Conservation (phyloP, 2,888 invertebrate genomes). For the Ectemnius continuus region DNA sequence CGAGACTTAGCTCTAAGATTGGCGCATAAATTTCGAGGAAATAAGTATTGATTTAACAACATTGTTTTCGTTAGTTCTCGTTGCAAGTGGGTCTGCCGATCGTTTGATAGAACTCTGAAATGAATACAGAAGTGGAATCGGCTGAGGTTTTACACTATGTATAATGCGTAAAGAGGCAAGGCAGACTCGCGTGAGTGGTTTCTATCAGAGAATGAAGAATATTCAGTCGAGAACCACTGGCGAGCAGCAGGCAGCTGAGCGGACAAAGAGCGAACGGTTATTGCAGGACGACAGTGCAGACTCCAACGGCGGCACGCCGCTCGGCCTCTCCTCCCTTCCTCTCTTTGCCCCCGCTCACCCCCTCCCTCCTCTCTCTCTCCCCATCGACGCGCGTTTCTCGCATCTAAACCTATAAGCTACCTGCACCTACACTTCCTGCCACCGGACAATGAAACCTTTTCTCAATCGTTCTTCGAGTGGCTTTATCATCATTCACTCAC, state of each 20-base stretch:
- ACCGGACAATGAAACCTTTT: conserved; percentile 49
- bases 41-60: too few species aligned
- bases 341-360: conserved; percentile 39
- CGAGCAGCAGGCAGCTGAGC: conserved; percentile 75
- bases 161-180: too few species aligned
- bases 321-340: conserved; percentile 42
- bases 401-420: conserved; percentile 59
- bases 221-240: conserved; percentile 69
- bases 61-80: too few species aligned
- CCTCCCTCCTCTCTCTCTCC: conserved; percentile 7
- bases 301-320: conserved; percentile 58
- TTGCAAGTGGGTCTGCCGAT: too few species aligned
- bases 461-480: conserved; percentile 34
- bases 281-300: conserved; percentile 72
- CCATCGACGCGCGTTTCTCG: conserved; percentile 37
- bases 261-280: conserved; percentile 77
- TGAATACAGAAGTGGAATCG: too few species aligned
- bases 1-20: too few species aligned
- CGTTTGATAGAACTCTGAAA: too few species aligned
- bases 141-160: too few species aligned
- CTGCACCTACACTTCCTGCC: conserved; percentile 56
- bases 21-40: too few species aligned
- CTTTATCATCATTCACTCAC: conserved; percentile 13
- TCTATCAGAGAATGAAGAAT: not conserved
- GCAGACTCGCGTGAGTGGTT: not conserved